Base-by-base conservation (phyloP, 2,113 vertebrate genomes). In the Camelus dromedarius region DNA sequence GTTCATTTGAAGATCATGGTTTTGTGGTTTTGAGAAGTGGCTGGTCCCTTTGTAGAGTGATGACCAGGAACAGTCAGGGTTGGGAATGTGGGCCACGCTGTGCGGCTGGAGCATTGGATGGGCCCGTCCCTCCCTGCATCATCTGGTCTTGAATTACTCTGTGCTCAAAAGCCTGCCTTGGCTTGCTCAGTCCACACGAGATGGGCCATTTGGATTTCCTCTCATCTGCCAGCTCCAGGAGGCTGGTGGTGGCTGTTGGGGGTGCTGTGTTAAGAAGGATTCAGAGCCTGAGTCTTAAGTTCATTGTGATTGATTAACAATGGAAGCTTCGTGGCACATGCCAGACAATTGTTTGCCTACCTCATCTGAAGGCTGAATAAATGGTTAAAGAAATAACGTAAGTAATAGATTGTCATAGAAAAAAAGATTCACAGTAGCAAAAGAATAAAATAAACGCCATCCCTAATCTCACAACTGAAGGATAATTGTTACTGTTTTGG, bases 41-140 rank as follows among this genome's bases (percentile, higher is more conserved):
- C 42, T 5, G 35, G 80, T 14, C 26, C 50, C 56, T 38, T 18
- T 32, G 48, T 2, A 8, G 48, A n/a, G 38, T 3, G 26, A 10
- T 1, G 66, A 62, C 38, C 7, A 2, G 0, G 60, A 6, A 6
- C 24, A 3, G 26, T 4, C 5, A 4, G 46, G 46, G 48, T 15
- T 32, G 6, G 72, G 35, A 0, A 9, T 1, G 9, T 6, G 69
- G 22, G 24, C 35, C 12, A 0, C 0, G 12, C n/a, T 5, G 32
- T 4, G 18, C 3, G 66, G 60, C 46, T 7, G 15, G 1, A 30
- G 76, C 15, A 3, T 6, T 5, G 0, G 66, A 48, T 6, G 10
- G 13, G 13, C 28, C 0, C 12, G 1, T 15, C 50, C 30, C 56
- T 52, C 75, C 24, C 1, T 0, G 14, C 4, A 0, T n/a, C 42